Conservation (phyloP, 2,888 invertebrate species). For the Sesia bembeciformis region DNA sequence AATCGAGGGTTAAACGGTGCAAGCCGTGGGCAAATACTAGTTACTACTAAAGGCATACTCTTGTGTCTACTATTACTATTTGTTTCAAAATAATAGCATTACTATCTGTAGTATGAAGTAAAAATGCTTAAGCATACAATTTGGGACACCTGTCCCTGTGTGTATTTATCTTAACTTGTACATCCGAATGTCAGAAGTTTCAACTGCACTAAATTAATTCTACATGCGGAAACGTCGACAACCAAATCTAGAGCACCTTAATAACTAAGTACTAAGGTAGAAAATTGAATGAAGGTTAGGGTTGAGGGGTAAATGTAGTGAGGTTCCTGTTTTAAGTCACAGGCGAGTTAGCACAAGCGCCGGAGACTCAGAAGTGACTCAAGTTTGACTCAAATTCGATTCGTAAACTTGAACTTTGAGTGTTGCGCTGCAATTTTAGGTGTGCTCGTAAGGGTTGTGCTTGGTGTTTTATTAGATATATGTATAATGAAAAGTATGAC, state of each 20-base stretch:
- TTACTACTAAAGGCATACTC: too few relatives aligned
- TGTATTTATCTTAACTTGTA: conserved; percentile 13
- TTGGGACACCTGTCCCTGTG: conserved; percentile 13
- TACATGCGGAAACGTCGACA: not conserved
- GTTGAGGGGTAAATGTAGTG: not conserved
- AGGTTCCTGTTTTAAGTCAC: not conserved
- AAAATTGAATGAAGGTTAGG: not conserved
- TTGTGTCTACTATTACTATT: too few relatives aligned
- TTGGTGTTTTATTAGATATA: not conserved
- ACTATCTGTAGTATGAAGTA: conserved; percentile 6
- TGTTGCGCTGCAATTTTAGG: not conserved
- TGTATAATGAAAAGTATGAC: too few relatives aligned
- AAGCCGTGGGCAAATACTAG: too few relatives aligned
- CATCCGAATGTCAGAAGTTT: conserved; percentile 21
- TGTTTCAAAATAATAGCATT: too few relatives aligned
- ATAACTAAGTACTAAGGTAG: too few relatives aligned
- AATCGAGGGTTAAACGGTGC: too few relatives aligned
- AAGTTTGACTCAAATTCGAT: not conserved
- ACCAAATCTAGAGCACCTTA: too few relatives aligned
- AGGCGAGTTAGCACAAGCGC: not conserved
- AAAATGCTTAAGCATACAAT: conserved; percentile 16
- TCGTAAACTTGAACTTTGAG: not conserved
- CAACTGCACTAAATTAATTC: conserved; percentile 7
- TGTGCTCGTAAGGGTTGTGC: conserved; percentile 1
- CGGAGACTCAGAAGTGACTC: not conserved